Evolutionary conservation across 2,113 vertebrate genomes (phyloP), one percentile per base, ranked within the genome.

Genomic region (Hyaena hyaena): DNA sequence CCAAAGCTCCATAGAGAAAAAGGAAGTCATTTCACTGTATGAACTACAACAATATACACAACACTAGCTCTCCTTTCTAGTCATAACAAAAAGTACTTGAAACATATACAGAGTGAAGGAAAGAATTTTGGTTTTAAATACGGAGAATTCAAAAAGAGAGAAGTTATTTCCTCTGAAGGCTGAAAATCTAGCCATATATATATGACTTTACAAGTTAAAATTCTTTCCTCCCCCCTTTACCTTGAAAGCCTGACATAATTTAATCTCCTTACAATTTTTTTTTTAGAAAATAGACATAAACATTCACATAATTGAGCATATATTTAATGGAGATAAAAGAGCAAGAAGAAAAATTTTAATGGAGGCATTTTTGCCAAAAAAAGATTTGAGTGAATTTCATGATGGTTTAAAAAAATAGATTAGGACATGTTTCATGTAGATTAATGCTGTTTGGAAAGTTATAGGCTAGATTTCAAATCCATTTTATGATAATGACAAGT

Each of bases 11-110:
- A 31, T 14, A 63, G 68, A 88, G 28, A 97, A 83, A 39, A 95
- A 94, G 69, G 71, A 45, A 97, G 33, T 95, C 91, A 88, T 97
- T 97, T 96, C 15, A 92, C 94, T 69, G 74, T 26, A 50, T 9
- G 48, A 92, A 95, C 90, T 96, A 93, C 66, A 94, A 93, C 93
- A 96, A 96, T 97, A 98, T 48, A 98, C 94, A 97, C 69, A 95
- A 92, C 98, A 95, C 81, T 61, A 96, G 96, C 71, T 79, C 86
- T 96, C 96, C 95, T 97, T 92, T 95, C 82, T 96, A 98, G 98
- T 93, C 88, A 95, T 96, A 98, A 98, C 97, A 98, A 98, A 98
- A 98, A 97, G 97, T 97, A 95, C 93, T 21, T 35, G 96, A 31
- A 98, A 93, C 96, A 97, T 68, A 98, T 88, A 98, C 98, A 98